Evolutionary conservation across 2,888 invertebrate species (phyloP).

Genomic region (Hirtodrosophila histrioides): DNA sequence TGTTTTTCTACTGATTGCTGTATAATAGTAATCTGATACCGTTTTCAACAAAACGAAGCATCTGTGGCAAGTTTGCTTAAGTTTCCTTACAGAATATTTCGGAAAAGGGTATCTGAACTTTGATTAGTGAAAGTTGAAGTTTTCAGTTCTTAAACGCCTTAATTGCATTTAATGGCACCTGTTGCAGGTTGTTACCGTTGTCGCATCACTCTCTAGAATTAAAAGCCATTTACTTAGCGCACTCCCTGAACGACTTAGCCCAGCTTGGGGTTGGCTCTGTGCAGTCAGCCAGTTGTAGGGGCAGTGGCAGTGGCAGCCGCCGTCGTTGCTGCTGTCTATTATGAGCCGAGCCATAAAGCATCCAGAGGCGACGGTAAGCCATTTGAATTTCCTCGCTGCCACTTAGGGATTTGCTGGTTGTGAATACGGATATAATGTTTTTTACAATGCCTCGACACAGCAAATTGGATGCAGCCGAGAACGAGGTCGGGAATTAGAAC

Average conservation of each 20-base stretch:
- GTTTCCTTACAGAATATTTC: too few relatives aligned
- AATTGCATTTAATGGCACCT: slow-evolving; percentile 55
- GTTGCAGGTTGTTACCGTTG: slow-evolving; percentile 35
- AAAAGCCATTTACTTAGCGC: slow-evolving; percentile 54
- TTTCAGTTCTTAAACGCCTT: slow-evolving; percentile 45
- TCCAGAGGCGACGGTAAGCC: slow-evolving; percentile 56
- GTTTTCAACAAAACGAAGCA: too few relatives aligned
- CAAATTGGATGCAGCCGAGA: slow-evolving; percentile 48
- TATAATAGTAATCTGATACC: too few relatives aligned
- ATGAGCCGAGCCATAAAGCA: slow-evolving; percentile 47
- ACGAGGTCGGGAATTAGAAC: slow-evolving; percentile 13
- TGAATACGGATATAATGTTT: slow-evolving; percentile 15
- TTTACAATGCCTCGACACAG: slow-evolving; percentile 47
- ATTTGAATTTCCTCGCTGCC: slow-evolving; percentile 56
- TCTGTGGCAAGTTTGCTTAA: too few relatives aligned
- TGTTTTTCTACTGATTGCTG: too few relatives aligned
- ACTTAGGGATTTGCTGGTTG: slow-evolving; percentile 55
- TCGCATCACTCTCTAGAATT: slow-evolving; percentile 33
- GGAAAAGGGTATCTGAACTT: slow-evolving; percentile 9
- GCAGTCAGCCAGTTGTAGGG: slow-evolving; percentile 25
- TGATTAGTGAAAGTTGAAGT: not conserved
- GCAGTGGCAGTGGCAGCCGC: slow-evolving; percentile 17
- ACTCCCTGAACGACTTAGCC: slow-evolving; percentile 46
- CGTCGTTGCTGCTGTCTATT: slow-evolving; percentile 15
- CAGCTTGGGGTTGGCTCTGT: slow-evolving; percentile 29